Evolutionary conservation across 2,888 invertebrate genomes (phyloP), one percentile per base, ranked within the genome.

Genomic region (Drosophila eohydei): DNA sequence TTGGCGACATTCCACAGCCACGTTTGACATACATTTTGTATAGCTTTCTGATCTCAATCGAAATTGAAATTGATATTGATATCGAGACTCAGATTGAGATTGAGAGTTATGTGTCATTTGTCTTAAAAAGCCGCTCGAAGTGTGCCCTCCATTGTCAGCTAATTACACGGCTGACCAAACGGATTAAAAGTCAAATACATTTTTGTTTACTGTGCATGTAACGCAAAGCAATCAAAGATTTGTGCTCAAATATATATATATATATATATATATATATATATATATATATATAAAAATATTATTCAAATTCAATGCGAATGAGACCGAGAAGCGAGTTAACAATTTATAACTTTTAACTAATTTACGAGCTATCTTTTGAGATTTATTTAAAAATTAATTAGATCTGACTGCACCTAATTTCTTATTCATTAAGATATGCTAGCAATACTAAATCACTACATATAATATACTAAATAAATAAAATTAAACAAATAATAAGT

Each of bases 91-190:
- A 16, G 21, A 56, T 60, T 36, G 40, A 59, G 80, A 64, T 79
- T 76, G 76, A 66, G 80, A 71, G 77, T 43, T 66, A 57, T 57
- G 61, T 61, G 78, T 78, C 81, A 69, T 78, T 78, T 72, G 73
- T 77, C 64, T 61, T 43, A 16, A 57, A 61, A 48, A 50, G 60
- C 73, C 36, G 46, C 61, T 51, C 26, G 28, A 62, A 65, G 57
- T 80, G 54, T 51, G 56, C 48, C 60, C 41, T 57, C 62, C 46
- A 72, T 89, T 84, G 83, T 89, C 57, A 61, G 68, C 76, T 56
- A 81, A 84, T 84, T 89, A 84, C 76, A 83, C 78, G 89, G 71
- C 65, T 88, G 84, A 88, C 83, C 89, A 78, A 86, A 72, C 51
- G 60, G 67, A 75, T 76, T 71, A 74, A 34, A 32, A 16, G 44